phyloP scores from a whole-genome alignment of 1,140 invertebrate species.

The Cyrtorhinus lividipennis region DNA sequence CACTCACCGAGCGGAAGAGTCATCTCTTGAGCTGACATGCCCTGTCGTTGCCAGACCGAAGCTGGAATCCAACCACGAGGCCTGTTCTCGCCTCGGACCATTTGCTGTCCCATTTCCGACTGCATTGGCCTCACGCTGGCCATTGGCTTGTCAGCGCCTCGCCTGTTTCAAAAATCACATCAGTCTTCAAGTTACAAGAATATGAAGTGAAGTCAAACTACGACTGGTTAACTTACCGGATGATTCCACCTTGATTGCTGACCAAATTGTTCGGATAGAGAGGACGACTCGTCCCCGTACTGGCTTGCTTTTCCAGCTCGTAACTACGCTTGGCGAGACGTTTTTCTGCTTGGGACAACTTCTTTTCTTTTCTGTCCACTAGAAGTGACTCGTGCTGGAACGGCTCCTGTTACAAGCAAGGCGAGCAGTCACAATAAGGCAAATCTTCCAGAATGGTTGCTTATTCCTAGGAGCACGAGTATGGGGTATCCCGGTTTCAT shows the following conservation, averaged over 20 bases:
- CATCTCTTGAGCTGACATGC: conserved; percentile 89
- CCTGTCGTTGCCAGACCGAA: conserved; percentile 77
- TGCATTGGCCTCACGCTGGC: conserved; percentile 41
- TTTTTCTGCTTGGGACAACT: conserved; percentile 89
- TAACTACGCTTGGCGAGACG: conserved; percentile 83
- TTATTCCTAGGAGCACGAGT: no score
- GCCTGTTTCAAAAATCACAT: background rate
- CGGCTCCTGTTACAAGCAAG: conserved; percentile 45
- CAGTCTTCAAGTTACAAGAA: background rate
- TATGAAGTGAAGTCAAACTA: no score
- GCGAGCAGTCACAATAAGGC: background rate
- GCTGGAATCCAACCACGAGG: conserved; percentile 58
- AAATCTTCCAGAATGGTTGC: no score
- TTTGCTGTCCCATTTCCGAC: conserved; percentile 31
- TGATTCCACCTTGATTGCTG: conserved; percentile 2
- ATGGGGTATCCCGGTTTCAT: no score
- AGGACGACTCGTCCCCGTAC: conserved; percentile 21
- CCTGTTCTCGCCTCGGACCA: conserved; percentile 21
- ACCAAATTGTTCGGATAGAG: conserved; percentile 20
- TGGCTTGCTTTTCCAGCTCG: conserved; percentile 83
- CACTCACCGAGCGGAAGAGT: conserved; percentile 61
- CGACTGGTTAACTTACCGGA: background rate
- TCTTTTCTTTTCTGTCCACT: conserved; percentile 89
- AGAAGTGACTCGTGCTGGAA: conserved; percentile 95
- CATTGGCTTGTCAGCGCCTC: conserved; percentile 34